phyloP scores from a whole-genome alignment of 2,113 vertebrate species.

The Chaenocephalus aceratus region DNA sequence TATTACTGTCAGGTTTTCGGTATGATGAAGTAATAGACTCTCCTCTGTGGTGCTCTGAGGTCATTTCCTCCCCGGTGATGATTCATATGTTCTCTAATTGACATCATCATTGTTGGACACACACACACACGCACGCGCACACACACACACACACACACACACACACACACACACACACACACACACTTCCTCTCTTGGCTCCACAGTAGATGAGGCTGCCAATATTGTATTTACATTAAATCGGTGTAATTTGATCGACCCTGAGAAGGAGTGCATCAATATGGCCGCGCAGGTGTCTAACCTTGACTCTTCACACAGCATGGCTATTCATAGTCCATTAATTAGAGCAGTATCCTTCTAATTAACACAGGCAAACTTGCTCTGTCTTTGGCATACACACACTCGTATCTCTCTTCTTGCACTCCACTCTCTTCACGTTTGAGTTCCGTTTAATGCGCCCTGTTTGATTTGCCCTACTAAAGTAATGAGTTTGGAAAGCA shows the following conservation, averaged over 20 bases:
- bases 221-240: slow-evolving; percentile 71
- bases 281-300: slow-evolving; percentile 66
- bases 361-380: slow-evolving; percentile 68
- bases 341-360: slow-evolving; percentile 77
- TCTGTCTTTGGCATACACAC: slow-evolving; percentile 32
- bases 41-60: slow-evolving; percentile 62
- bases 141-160: background rate
- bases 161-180: slow-evolving; percentile 32
- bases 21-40: slow-evolving; percentile 66
- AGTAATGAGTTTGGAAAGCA: slow-evolving; percentile 82
- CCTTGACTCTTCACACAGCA: slow-evolving; percentile 72
- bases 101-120: slow-evolving; percentile 72
- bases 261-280: slow-evolving; percentile 44
- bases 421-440: slow-evolving; percentile 69
- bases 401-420: slow-evolving; percentile 35
- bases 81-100: slow-evolving; percentile 75
- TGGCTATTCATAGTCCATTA: slow-evolving; percentile 73
- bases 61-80: slow-evolving; percentile 70
- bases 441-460: slow-evolving; percentile 74
- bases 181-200: slow-evolving; percentile 26
- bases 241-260: slow-evolving; percentile 64
- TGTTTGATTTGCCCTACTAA: slow-evolving; percentile 76
- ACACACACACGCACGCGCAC: slow-evolving; percentile 36
- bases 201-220: slow-evolving; percentile 41
- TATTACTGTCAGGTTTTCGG: slow-evolving; percentile 47